Evolutionary conservation across 1,140 invertebrate species (phyloP).

Genomic region (Pseudomyrmex pallidus): DNA sequence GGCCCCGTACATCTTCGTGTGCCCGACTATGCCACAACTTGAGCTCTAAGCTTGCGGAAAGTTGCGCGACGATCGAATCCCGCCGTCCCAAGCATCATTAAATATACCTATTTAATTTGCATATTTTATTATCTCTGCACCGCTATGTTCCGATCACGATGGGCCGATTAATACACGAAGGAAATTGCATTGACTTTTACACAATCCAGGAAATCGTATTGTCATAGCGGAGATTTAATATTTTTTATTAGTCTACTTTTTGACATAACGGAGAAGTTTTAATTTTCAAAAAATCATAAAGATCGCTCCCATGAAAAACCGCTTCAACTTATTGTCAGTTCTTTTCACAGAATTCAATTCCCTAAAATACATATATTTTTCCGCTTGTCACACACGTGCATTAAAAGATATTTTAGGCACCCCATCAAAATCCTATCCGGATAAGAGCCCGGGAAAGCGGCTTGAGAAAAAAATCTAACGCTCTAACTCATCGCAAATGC

Average conservation of each 20-base stretch:
- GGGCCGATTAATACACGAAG: background rate
- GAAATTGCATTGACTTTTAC: background rate
- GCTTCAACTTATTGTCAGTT: too few relatives aligned
- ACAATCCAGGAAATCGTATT: too few relatives aligned
- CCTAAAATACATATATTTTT: background rate
- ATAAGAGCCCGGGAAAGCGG: conserved; percentile 13
- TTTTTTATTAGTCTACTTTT: too few relatives aligned
- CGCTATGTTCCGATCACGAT: background rate
- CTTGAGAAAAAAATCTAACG: conserved; percentile 48
- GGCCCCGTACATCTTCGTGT: background rate
- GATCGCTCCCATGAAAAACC: too few relatives aligned
- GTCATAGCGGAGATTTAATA: too few relatives aligned
- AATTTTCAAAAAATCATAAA: too few relatives aligned
- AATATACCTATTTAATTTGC: conserved; percentile 53
- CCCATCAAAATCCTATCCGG: background rate
- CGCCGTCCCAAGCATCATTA: conserved; percentile 31
- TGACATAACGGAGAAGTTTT: too few relatives aligned
- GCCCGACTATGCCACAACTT: background rate
- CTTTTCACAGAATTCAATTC: too few relatives aligned
- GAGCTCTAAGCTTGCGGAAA: conserved; percentile 6
- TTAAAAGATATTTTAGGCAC: too few relatives aligned
- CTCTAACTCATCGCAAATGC: conserved; percentile 57
- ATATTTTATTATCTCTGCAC: conserved; percentile 34
- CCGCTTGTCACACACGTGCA: background rate
- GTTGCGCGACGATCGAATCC: conserved; percentile 42